Evolutionary conservation across 2,113 vertebrate genomes (phyloP).

Genomic region (Corythaeola cristata): DNA sequence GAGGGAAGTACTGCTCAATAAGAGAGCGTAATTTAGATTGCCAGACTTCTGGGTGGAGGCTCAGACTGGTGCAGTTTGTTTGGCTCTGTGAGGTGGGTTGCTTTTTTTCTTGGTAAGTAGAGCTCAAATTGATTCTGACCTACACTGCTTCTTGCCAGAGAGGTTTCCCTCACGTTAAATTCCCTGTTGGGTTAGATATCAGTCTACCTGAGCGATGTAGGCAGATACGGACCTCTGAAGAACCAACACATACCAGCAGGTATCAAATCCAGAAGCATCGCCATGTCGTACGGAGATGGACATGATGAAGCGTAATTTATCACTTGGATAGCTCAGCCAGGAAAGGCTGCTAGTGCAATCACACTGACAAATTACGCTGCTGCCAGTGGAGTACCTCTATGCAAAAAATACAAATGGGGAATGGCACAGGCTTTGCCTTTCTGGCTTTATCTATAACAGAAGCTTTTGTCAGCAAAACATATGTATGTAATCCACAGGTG

Average conservation of each 20-base stretch:
- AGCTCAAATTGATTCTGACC: not conserved
- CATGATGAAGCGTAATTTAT: not conserved
- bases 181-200: not conserved
- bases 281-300: not conserved
- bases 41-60: conserved; percentile 62
- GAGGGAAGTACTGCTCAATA: conserved; percentile 64
- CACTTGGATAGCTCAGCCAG: not conserved
- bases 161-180: not conserved
- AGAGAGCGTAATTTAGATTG: conserved; percentile 44
- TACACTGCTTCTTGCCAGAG: not conserved
- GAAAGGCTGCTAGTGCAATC: not conserved
- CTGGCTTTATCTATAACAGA: not conserved
- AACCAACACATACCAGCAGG: not conserved
- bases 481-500: not conserved
- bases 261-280: not conserved
- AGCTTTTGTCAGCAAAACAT: not conserved
- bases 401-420: not conserved
- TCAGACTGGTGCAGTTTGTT: conserved; percentile 26
- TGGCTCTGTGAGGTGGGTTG: not conserved
- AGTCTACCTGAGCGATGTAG: not conserved
- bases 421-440: not conserved
- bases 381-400: not conserved
- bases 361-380: not conserved
- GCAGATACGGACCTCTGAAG: not conserved
- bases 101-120: not conserved